Evolutionary conservation across 2,113 vertebrate genomes (phyloP).

Genomic region (Pluvialis apricaria): DNA sequence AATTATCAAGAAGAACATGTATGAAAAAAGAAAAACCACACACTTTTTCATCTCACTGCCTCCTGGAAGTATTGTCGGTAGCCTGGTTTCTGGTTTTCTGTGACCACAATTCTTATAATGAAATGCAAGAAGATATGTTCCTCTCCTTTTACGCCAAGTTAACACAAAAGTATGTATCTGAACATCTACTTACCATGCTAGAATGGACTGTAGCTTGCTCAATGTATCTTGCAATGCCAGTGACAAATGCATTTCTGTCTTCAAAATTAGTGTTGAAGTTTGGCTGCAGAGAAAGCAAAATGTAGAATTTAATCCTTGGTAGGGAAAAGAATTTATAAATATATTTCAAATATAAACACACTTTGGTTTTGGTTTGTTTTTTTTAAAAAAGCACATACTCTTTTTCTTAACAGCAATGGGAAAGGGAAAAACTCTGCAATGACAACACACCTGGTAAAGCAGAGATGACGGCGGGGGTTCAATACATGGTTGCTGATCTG

Average conservation of each 20-base stretch:
- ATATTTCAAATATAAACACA: neutral
- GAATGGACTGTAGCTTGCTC: conserved; percentile 98
- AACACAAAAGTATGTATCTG: neutral
- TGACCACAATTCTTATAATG: neutral
- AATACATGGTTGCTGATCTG: conserved; percentile 96
- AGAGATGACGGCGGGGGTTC: conserved; percentile 94
- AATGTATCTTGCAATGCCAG: conserved; percentile 96
- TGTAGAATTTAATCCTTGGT: neutral
- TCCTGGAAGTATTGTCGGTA: neutral
- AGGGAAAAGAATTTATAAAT: neutral
- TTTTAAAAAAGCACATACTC: neutral
- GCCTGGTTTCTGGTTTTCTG: neutral
- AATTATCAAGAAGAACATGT: neutral
- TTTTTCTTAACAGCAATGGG: neutral
- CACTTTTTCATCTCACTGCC: neutral
- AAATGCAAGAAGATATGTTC: neutral
- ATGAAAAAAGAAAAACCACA: neutral
- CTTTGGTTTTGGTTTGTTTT: neutral
- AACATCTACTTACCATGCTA: conserved; percentile 84
- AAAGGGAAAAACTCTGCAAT: neutral
- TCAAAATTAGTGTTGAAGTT: conserved; percentile 99
- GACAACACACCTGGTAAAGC: conserved; percentile 88
- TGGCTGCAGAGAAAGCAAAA: conserved; percentile 76
- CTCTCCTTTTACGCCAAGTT: neutral
- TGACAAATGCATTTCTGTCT: conserved; percentile 97